phyloP scores from a whole-genome alignment of 2,888 invertebrate species.

The Proisotoma minuta region DNA sequence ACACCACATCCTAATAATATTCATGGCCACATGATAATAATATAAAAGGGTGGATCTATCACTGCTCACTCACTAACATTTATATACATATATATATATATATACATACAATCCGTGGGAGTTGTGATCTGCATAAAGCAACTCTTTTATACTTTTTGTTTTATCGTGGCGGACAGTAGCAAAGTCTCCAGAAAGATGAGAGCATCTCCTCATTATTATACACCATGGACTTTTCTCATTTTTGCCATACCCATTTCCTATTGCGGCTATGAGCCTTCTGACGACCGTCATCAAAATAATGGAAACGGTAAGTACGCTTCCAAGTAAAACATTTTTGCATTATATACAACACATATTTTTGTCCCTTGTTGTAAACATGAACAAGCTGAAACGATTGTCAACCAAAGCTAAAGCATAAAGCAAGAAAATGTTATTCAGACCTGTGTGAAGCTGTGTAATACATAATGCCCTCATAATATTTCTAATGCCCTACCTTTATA shows the following conservation, averaged over 20 bases:
- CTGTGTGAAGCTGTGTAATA: slow-evolving; percentile 12
- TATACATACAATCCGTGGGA: background rate
- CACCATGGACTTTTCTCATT: slow-evolving; percentile 42
- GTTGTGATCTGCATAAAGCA: background rate
- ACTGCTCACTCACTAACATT: background rate
- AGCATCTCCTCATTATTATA: slow-evolving; percentile 37
- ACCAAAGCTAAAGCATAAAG: background rate
- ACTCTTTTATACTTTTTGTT: background rate
- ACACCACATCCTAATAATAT: slow-evolving; percentile 7
- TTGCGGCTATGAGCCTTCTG: slow-evolving; percentile 39
- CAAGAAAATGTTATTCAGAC: slow-evolving; percentile 7
- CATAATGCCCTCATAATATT: slow-evolving; percentile 15
- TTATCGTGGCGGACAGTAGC: slow-evolving; percentile 4
- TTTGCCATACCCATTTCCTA: slow-evolving; percentile 41
- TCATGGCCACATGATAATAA: slow-evolving; percentile 15
- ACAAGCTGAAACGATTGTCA: slow-evolving; percentile 1
- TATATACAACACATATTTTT: slow-evolving; percentile 4
- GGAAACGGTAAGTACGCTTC: slow-evolving; percentile 22
- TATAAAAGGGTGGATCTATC: background rate
- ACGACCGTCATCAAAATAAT: slow-evolving; percentile 34
- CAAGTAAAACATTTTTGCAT: slow-evolving; percentile 16
- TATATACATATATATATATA: too few relatives aligned
- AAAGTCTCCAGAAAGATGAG: slow-evolving; percentile 21
- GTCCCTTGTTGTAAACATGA: slow-evolving; percentile 6
- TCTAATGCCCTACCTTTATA: slow-evolving; percentile 16